Evolutionary conservation across 64 coral and sea anemone genomes (phyloP).

Genomic region (Hydrozoanthus tunicans): DNA sequence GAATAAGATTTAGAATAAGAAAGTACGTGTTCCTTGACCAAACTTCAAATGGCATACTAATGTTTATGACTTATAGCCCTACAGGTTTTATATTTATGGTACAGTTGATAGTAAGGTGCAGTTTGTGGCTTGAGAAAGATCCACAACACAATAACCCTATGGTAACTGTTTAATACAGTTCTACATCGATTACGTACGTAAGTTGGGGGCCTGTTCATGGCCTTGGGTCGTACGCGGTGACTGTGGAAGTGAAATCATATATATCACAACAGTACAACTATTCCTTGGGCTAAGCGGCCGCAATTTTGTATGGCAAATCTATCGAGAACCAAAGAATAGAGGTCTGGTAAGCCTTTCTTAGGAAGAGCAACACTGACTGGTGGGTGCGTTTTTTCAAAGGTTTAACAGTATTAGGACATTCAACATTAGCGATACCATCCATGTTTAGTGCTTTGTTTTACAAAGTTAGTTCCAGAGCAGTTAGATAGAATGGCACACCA

Average conservation of each 20-base stretch:
- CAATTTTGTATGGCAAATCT: constrained; percentile 48
- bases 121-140: constrained; percentile 33
- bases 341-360: constrained; percentile 49
- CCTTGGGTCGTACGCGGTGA: constrained; percentile 41
- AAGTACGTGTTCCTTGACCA: constrained; percentile 1
- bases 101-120: constrained; percentile 12
- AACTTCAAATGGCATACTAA: constrained; percentile 49
- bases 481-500: constrained; percentile 42
- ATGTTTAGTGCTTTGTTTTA: constrained; percentile 15
- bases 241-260: constrained; percentile 52
- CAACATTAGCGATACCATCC: constrained; percentile 35
- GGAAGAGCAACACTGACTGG: constrained; percentile 55
- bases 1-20: constrained; percentile 15
- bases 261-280: constrained; percentile 38
- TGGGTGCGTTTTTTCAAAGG: constrained; percentile 56
- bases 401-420: constrained; percentile 42
- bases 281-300: constrained; percentile 33
- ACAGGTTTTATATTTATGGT: constrained; percentile 5
- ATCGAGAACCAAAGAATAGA: constrained; percentile 40
- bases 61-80: constrained; percentile 4
- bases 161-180: constrained; percentile 18
- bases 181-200: constrained; percentile 16
- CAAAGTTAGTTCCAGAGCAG: constrained; percentile 20
- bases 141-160: constrained; percentile 40
- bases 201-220: background rate